Evolutionary conservation across 2,888 invertebrate species (phyloP).

Genomic region (Anthrax anthrax): DNA sequence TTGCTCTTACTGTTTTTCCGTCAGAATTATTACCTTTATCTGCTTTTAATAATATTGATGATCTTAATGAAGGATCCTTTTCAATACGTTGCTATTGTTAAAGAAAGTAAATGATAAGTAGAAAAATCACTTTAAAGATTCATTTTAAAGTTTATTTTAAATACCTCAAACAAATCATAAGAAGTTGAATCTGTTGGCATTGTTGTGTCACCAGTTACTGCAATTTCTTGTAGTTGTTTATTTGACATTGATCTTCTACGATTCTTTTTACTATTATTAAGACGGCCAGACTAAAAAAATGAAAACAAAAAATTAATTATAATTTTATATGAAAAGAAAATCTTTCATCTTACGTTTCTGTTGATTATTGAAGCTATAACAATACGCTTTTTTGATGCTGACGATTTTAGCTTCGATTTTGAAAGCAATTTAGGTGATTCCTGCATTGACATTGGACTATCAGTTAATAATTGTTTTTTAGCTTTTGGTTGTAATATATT

Average conservation of each 20-base stretch:
- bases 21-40: not conserved
- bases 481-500: slow-evolving; percentile 17
- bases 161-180: slow-evolving; percentile 13
- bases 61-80: slow-evolving; percentile 10
- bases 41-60: slow-evolving; percentile 7
- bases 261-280: slow-evolving; percentile 16
- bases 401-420: slow-evolving; percentile 17
- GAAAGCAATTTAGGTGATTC: slow-evolving; percentile 8
- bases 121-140: not conserved
- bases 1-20: not conserved
- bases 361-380: slow-evolving; percentile 22
- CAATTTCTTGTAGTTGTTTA: slow-evolving; percentile 4
- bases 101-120: not conserved
- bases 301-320: not conserved
- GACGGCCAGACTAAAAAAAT: slow-evolving; percentile 12
- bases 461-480: slow-evolving; percentile 24
- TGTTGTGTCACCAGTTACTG: slow-evolving; percentile 5
- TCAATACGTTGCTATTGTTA: slow-evolving; percentile 8
- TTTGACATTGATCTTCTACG: slow-evolving; percentile 9
- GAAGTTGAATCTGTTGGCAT: slow-evolving; percentile 7
- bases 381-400: slow-evolving; percentile 19
- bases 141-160: not conserved
- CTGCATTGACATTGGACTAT: slow-evolving; percentile 15
- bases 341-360: slow-evolving; percentile 15
- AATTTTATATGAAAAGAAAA: not conserved